Evolutionary conservation across 2,888 invertebrate species (phyloP).

Genomic region (Sarcophaga rosellei): DNA sequence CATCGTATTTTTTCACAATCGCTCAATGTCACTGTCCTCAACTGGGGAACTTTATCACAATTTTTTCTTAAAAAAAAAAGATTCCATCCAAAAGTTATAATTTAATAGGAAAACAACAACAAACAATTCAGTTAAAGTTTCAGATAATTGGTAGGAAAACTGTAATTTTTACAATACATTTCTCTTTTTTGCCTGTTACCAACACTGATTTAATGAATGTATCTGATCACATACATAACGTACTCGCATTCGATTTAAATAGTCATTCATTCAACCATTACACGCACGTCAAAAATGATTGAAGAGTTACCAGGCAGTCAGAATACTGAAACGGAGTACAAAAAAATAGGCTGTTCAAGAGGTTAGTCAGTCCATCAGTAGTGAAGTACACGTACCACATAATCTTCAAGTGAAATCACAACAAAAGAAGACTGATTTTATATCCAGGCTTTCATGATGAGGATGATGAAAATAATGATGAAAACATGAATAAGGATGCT

Average conservation of each 20-base stretch:
- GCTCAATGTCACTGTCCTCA: background rate
- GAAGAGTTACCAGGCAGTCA: background rate
- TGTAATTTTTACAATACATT: too few species aligned
- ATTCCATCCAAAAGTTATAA: background rate
- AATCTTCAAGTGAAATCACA: slow-evolving; percentile 44
- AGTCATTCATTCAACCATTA: too few species aligned
- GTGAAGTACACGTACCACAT: slow-evolving; percentile 13
- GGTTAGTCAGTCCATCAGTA: slow-evolving; percentile 12
- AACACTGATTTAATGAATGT: too few species aligned
- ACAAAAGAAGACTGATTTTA: slow-evolving; percentile 29
- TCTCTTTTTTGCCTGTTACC: too few species aligned
- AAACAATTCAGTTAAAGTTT: too few species aligned
- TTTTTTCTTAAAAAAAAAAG: background rate
- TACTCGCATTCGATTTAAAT: too few species aligned
- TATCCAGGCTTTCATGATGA: slow-evolving; percentile 15
- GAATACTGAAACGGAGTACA: background rate
- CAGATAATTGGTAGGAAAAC: too few species aligned
- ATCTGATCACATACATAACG: too few species aligned
- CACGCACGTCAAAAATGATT: too few species aligned
- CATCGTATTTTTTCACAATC: background rate
- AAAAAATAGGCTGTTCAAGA: background rate
- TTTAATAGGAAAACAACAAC: too few species aligned
- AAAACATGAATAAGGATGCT: background rate
- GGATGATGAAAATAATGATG: slow-evolving; percentile 10
- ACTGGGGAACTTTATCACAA: too few species aligned